phyloP scores from a whole-genome alignment of 2,113 vertebrate species.

The Eublepharis macularius region DNA sequence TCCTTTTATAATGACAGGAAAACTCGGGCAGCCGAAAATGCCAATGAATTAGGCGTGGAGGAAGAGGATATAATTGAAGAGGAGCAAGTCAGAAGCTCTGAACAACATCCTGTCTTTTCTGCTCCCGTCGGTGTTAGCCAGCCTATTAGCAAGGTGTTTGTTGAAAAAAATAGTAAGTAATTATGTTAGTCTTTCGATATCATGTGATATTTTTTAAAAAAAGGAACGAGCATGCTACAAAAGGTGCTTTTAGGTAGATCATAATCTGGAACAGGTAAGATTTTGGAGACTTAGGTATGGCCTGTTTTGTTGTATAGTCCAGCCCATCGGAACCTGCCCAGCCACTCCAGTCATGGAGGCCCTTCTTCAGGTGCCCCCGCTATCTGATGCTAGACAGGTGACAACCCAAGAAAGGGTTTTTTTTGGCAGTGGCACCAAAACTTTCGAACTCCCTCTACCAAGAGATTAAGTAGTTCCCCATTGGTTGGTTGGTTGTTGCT shows the following conservation, averaged over 20 bases:
- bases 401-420: too few relatives aligned
- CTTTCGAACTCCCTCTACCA: too few relatives aligned
- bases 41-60: constrained; percentile 85
- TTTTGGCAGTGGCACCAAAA: too few relatives aligned
- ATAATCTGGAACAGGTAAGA: not conserved
- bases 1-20: constrained; percentile 73
- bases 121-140: constrained; percentile 87
- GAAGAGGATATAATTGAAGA: constrained; percentile 92
- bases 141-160: constrained; percentile 91
- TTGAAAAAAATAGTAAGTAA: constrained; percentile 92
- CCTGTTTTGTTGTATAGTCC: too few relatives aligned
- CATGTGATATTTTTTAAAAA: not conserved
- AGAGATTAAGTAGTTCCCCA: too few relatives aligned
- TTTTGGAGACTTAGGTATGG: not conserved
- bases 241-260: not conserved
- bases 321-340: too few relatives aligned
- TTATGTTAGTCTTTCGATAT: constrained; percentile 19
- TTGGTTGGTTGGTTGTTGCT: too few relatives aligned
- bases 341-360: too few relatives aligned
- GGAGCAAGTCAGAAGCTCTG: constrained; percentile 67
- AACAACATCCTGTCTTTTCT: constrained; percentile 84
- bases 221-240: not conserved
- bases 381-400: too few relatives aligned
- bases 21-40: constrained; percentile 73
- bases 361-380: not conserved